These are phyloP conservation scores for Clamator glandarius DNA, from an alignment of 2,797 vertebrate genomes.

Conservation along the genomic window DNA sequence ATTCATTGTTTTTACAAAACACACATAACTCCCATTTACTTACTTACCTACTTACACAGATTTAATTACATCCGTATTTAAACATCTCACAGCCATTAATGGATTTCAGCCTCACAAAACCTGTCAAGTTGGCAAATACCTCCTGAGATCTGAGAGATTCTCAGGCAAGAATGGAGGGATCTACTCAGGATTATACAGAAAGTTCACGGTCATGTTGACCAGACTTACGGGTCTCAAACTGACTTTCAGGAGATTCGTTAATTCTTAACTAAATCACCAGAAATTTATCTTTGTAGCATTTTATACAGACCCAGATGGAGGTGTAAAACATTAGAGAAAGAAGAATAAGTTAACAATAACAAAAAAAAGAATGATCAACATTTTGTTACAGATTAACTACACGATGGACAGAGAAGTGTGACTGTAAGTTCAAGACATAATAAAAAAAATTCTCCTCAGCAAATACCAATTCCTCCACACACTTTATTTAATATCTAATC, in stretches of 20 bases:
- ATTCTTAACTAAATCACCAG: not conserved
- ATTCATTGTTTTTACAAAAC: not conserved
- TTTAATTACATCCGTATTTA: not conserved
- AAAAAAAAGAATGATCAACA: not conserved
- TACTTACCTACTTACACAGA: not conserved
- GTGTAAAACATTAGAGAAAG: not conserved
- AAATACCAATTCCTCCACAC: not conserved
- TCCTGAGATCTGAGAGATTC: not conserved
- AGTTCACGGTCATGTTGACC: not conserved
- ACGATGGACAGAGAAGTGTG: not conserved
- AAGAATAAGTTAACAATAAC: not conserved
- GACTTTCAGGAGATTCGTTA: not conserved
- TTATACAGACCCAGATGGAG: not conserved
- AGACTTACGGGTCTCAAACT: not conserved
- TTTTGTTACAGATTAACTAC: not conserved
- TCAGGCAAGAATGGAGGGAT: not conserved
- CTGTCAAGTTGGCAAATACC: constrained; percentile 15
- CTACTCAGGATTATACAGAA: not conserved
- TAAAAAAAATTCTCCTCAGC: not conserved
- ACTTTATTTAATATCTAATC: not conserved
- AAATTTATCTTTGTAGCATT: not conserved
- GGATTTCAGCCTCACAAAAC: constrained; percentile 22
- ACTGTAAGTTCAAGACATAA: not conserved
- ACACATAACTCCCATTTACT: not conserved
- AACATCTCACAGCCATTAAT: not conserved